These are phyloP conservation scores for Gavialis gangeticus DNA, from an alignment of 2,113 vertebrate species.

Conservation along the genomic window DNA sequence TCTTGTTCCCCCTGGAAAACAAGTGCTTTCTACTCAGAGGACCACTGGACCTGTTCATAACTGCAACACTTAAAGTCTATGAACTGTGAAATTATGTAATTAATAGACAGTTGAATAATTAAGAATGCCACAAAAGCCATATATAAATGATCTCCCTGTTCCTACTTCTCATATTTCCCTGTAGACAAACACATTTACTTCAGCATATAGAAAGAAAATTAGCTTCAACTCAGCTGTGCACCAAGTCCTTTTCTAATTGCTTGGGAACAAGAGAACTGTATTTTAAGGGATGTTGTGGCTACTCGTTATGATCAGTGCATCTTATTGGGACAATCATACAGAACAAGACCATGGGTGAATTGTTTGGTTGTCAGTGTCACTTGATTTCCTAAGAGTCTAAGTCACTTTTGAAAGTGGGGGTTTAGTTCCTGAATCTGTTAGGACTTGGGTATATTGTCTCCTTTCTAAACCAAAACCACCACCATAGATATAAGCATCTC, in stretches of 20 bases:
- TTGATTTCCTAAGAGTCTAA: background rate
- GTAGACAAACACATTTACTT: constrained; percentile 38
- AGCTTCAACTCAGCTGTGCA: constrained; percentile 8
- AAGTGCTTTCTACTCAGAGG: background rate
- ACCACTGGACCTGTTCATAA: constrained; percentile 28
- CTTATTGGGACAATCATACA: background rate
- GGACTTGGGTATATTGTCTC: background rate
- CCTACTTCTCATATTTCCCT: background rate
- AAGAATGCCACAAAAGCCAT: constrained; percentile 5
- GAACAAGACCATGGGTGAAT: background rate
- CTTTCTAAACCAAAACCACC: too few species aligned
- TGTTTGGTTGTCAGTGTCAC: background rate
- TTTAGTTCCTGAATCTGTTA: background rate
- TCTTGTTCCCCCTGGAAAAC: background rate
- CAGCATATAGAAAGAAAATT: constrained; percentile 34
- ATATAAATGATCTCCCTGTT: background rate
- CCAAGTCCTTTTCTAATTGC: constrained; percentile 14
- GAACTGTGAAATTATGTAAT: constrained; percentile 69
- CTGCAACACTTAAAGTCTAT: constrained; percentile 56
- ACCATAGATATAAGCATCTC: too few species aligned
- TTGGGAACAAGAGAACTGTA: background rate
- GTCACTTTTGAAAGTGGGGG: background rate
- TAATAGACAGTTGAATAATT: constrained; percentile 64
- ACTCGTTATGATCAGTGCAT: background rate
- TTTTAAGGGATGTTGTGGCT: background rate